A percentile compares a stretch with the other conserved stretches of the same genome.
phyloP scores from a whole-genome alignment of 2,888 invertebrate genomes.

The Unio delphinus region DNA sequence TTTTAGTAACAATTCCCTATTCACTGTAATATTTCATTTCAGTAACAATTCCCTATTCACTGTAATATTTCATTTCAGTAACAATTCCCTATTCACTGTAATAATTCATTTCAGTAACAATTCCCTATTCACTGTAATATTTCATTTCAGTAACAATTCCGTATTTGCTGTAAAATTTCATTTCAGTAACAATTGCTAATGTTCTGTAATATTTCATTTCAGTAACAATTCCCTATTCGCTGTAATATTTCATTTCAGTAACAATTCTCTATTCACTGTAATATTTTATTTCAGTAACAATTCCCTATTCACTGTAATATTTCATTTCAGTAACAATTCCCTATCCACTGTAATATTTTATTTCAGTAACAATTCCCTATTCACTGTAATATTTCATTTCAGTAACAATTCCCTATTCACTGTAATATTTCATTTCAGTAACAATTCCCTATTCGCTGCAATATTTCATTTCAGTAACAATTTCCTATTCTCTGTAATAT shows the following conservation, averaged over 20 bases:
- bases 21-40: slow-evolving; percentile 79
- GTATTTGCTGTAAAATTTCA: slow-evolving; percentile 82
- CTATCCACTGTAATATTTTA: slow-evolving; percentile 82
- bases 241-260: slow-evolving; percentile 77
- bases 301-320: slow-evolving; percentile 85
- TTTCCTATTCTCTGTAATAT: slow-evolving; percentile 85
- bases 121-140: slow-evolving; percentile 85
- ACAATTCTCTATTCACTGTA: slow-evolving; percentile 89
- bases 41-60: slow-evolving; percentile 90
- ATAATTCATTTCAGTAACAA: slow-evolving; percentile 77
- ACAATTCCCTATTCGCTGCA: slow-evolving; percentile 87
- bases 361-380: slow-evolving; percentile 84
- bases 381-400: slow-evolving; percentile 79
- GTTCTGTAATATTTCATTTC: slow-evolving; percentile 44
- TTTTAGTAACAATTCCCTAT: slow-evolving; percentile 84
- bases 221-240: slow-evolving; percentile 90
- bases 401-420: slow-evolving; percentile 90
- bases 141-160: slow-evolving; percentile 80
- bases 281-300: slow-evolving; percentile 77
- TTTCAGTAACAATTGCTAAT: slow-evolving; percentile 78
- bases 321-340: slow-evolving; percentile 80
- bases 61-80: slow-evolving; percentile 77
- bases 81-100: slow-evolving; percentile 89
- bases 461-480: slow-evolving; percentile 77
- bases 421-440: slow-evolving; percentile 77